Evolutionary conservation across 2,113 vertebrate species (phyloP).

Genomic region (Tenrec ecaudatus): DNA sequence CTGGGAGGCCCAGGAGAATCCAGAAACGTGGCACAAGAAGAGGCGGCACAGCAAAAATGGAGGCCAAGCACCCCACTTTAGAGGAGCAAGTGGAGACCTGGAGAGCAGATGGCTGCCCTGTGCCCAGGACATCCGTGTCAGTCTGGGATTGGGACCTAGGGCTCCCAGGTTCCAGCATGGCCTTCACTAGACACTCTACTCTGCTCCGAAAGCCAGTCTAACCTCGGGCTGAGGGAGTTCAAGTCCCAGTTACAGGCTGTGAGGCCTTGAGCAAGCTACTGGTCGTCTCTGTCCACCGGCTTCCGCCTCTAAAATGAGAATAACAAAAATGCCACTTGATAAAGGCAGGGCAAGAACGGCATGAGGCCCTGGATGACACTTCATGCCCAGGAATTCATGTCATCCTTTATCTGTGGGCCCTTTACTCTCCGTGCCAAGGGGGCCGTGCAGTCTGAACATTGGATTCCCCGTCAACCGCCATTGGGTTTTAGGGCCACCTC

Average conservation of each 20-base stretch:
- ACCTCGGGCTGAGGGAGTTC: neutral
- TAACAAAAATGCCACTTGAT: neutral
- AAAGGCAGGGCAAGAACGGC: neutral
- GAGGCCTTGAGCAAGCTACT: neutral
- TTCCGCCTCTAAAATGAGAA: neutral
- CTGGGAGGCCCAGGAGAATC: constrained; percentile 45
- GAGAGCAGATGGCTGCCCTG: neutral
- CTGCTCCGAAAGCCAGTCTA: neutral
- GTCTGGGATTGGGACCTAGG: neutral
- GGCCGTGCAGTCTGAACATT: neutral
- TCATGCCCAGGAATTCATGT: neutral
- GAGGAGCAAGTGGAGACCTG: neutral
- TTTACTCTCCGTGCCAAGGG: neutral
- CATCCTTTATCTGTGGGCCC: fast-evolving
- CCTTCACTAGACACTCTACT: neutral
- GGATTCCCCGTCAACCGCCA: fast-evolving
- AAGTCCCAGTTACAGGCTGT: neutral
- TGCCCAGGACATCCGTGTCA: fast-evolving
- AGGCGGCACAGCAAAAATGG: neutral
- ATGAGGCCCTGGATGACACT: neutral
- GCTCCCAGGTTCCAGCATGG: fast-evolving
- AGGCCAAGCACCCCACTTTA: neutral
- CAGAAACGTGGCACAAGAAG: neutral
- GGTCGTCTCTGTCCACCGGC: neutral
- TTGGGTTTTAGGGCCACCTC: neutral